Evolutionary conservation across 2,888 invertebrate genomes (phyloP).

Genomic region (Platycheirus rosarum): DNA sequence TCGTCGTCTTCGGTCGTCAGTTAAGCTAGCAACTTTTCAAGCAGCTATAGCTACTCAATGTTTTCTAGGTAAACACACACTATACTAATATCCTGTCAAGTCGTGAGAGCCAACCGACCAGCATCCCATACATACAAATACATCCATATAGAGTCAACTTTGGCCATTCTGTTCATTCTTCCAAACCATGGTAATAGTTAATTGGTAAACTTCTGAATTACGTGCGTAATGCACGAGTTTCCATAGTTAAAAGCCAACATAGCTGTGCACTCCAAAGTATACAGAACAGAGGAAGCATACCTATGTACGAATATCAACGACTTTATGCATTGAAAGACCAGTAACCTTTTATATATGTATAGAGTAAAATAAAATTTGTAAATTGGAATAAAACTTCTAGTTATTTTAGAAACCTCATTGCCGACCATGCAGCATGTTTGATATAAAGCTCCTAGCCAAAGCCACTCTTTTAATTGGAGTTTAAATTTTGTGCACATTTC

Average conservation of each 20-base stretch:
- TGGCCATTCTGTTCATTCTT: constrained; percentile 48
- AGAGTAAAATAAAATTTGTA: constrained; percentile 55
- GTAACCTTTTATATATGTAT: constrained; percentile 17
- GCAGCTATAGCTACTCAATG: background rate
- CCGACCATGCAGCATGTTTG: background rate
- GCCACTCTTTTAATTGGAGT: constrained; percentile 28
- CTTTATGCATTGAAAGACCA: background rate
- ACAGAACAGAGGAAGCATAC: background rate
- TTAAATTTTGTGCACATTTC: constrained; percentile 41
- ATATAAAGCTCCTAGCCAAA: background rate
- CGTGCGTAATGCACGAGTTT: constrained; percentile 65
- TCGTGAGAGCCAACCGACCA: background rate
- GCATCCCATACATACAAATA: background rate
- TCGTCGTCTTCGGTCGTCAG: too few species aligned
- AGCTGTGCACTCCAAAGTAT: background rate
- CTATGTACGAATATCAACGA: background rate
- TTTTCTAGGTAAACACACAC: constrained; percentile 1
- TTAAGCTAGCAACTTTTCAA: constrained; percentile 31
- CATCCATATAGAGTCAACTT: constrained; percentile 55
- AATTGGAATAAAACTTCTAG: constrained; percentile 63
- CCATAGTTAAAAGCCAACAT: constrained; percentile 30
- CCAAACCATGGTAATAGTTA: constrained; percentile 68
- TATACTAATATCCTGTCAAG: background rate
- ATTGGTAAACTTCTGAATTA: constrained; percentile 71
- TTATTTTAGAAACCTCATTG: constrained; percentile 52